phyloP scores from a whole-genome alignment of 2,888 invertebrate genomes.

The Chirona hameri region DNA sequence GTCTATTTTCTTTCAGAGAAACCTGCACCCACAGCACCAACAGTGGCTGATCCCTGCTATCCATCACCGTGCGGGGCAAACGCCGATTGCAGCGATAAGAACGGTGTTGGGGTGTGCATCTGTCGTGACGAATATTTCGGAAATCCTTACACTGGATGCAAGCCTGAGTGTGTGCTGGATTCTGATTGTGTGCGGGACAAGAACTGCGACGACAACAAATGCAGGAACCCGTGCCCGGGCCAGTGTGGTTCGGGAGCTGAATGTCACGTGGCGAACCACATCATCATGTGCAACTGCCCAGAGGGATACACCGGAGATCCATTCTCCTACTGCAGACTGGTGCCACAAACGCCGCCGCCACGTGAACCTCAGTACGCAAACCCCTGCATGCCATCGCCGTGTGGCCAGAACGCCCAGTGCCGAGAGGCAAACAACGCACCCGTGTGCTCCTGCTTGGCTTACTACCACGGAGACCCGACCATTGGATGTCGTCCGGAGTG shows the following conservation, averaged over 20 bases:
- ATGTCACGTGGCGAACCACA: conserved; percentile 45
- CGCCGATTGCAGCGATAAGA: conserved; percentile 47
- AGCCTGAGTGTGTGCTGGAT: conserved; percentile 40
- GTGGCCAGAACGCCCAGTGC: conserved; percentile 80
- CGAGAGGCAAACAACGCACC: conserved; percentile 42
- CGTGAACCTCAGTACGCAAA: conserved; percentile 65
- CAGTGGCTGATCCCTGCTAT: conserved; percentile 52
- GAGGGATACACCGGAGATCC: too few species aligned
- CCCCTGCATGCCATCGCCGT: conserved; percentile 74
- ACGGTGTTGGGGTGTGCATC: conserved; percentile 45
- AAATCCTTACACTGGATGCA: conserved; percentile 55
- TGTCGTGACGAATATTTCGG: conserved; percentile 68
- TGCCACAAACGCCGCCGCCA: conserved; percentile 48
- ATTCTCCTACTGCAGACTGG: too few species aligned
- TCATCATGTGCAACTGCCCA: too few species aligned
- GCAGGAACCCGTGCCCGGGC: conserved; percentile 58
- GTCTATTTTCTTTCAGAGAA: background rate
- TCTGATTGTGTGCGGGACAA: conserved; percentile 42
- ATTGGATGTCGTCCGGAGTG: conserved; percentile 78
- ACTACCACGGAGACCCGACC: conserved; percentile 73
- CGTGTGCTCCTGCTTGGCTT: conserved; percentile 69
- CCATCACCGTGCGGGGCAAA: conserved; percentile 73
- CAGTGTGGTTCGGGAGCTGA: conserved; percentile 70
- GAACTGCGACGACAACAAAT: conserved; percentile 41
- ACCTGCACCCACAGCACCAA: conserved; percentile 43